A percentile compares a stretch with the other conserved stretches of the same genome.
Evolutionary conservation across 2,797 vertebrate species (phyloP).

Genomic region (Eulemur mongoz): DNA sequence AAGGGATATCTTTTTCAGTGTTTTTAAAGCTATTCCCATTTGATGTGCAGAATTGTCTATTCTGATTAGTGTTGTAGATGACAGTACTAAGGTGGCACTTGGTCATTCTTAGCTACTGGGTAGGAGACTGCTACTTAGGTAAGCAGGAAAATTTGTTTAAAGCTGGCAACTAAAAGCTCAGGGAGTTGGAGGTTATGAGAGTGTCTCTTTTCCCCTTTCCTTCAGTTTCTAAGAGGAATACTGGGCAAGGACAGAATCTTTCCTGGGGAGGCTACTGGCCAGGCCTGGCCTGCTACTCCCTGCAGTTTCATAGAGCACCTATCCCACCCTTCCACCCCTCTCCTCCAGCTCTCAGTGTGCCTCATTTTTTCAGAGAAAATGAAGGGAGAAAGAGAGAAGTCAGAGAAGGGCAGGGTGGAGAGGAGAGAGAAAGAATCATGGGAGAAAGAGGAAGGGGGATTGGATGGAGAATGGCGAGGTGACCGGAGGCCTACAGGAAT

Average conservation of each 20-base stretch:
- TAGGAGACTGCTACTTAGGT: background rate
- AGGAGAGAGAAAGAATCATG: background rate
- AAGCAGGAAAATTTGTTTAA: background rate
- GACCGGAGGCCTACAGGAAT: background rate
- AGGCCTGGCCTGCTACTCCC: background rate
- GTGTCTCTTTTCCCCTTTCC: background rate
- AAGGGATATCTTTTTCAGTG: background rate
- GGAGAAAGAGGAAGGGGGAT: background rate
- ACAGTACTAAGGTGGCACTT: background rate
- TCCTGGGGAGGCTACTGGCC: background rate
- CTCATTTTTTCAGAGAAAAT: background rate
- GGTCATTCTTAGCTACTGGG: background rate
- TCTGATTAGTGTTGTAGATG: background rate
- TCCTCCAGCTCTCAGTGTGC: background rate
- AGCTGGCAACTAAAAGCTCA: background rate
- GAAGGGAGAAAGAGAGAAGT: background rate
- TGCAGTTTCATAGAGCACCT: background rate
- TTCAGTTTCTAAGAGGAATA: background rate
- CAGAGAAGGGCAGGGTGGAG: background rate
- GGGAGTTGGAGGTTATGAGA: background rate
- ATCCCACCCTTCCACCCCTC: background rate
- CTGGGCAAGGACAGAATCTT: background rate
- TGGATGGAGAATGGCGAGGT: background rate
- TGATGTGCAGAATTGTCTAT: background rate
- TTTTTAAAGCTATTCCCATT: slow-evolving; percentile 14